Evolutionary conservation across 1,140 invertebrate species (phyloP).

Genomic region (Brachionus plicatilis): DNA sequence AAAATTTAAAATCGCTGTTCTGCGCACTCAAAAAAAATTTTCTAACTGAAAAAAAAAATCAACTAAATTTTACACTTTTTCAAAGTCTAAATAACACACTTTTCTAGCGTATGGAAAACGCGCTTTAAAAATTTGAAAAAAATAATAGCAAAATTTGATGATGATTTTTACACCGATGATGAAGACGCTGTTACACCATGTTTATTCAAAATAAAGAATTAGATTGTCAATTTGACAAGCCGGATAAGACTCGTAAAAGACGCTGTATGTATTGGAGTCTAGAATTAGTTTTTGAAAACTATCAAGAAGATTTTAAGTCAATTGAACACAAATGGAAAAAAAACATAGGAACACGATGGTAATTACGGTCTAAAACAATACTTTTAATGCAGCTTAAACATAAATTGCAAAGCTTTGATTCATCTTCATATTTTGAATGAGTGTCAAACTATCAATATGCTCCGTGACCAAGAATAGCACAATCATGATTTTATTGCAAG

Average conservation of each 20-base stretch:
- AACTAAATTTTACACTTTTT: too few species aligned
- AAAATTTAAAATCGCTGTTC: too few species aligned
- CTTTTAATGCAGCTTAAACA: not conserved
- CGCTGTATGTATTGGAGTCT: not conserved
- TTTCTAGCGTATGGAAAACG: too few species aligned
- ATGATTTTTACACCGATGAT: not conserved
- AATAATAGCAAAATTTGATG: too few species aligned
- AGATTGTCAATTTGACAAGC: not conserved
- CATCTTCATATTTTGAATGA: conserved; percentile 17
- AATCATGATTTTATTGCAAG: conserved; percentile 11
- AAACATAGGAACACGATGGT: not conserved
- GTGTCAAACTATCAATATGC: not conserved
- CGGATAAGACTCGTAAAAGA: not conserved
- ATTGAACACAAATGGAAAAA: not conserved
- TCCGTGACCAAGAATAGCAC: conserved; percentile 7
- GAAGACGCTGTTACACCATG: not conserved
- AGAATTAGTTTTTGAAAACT: not conserved
- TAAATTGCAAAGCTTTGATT: not conserved
- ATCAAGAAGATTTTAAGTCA: not conserved
- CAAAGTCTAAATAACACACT: too few species aligned
- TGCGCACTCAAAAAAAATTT: too few species aligned
- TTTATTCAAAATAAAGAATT: not conserved
- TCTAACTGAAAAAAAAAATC: too few species aligned
- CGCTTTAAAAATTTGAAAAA: too few species aligned
- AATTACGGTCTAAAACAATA: not conserved